These are phyloP conservation scores for Hippocampus zosterae DNA, from an alignment of 2,113 vertebrate species.

Conservation along the genomic window DNA sequence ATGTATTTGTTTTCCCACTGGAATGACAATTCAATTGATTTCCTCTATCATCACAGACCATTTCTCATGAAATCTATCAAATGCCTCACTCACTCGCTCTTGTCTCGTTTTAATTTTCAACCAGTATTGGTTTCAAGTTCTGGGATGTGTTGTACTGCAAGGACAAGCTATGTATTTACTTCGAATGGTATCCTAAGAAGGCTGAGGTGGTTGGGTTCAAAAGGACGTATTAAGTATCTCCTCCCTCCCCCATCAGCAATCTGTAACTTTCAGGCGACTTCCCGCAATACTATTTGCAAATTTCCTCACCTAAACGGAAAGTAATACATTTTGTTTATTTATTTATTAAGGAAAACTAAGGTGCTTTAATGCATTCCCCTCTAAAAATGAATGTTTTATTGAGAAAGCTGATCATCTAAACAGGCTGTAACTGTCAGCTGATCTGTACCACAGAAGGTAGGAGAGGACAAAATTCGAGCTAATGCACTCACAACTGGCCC, in stretches of 20 bases:
- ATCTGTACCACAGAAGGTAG: slow-evolving; percentile 16
- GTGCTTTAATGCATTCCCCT: background rate
- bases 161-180: background rate
- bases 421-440: slow-evolving; percentile 24
- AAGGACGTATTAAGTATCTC: background rate
- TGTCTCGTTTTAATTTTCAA: background rate
- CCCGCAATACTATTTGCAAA: background rate
- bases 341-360: background rate
- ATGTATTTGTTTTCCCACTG: background rate
- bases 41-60: background rate
- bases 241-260: background rate
- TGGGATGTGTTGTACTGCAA: background rate
- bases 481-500: slow-evolving; percentile 28
- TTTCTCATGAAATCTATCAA: background rate
- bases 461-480: slow-evolving; percentile 22
- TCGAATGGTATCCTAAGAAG: background rate
- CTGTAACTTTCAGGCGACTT: background rate
- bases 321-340: too few relatives aligned
- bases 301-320: too few relatives aligned
- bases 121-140: background rate
- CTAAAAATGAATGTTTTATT: slow-evolving; percentile 11
- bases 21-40: background rate
- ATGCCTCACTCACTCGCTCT: background rate
- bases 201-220: background rate
- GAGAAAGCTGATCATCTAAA: slow-evolving; percentile 20